phyloP scores from a whole-genome alignment of 2,888 invertebrate genomes.

The Craniophora ligustri region DNA sequence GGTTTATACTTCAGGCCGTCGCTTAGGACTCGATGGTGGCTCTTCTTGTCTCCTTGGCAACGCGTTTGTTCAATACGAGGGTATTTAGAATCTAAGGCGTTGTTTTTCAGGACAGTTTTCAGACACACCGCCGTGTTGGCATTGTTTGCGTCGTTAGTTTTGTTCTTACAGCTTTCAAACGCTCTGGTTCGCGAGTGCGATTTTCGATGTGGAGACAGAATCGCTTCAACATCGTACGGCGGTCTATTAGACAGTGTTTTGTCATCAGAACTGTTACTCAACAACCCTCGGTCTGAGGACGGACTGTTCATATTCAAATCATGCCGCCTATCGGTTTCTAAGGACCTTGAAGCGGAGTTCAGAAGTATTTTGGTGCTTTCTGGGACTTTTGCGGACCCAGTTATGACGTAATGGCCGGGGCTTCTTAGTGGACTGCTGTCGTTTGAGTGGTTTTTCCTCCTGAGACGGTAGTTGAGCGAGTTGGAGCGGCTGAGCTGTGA shows the following conservation, averaged over 20 bases:
- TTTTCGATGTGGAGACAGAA: constrained; percentile 82
- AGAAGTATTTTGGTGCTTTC: constrained; percentile 73
- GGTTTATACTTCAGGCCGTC: constrained; percentile 69
- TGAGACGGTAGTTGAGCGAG: constrained; percentile 82
- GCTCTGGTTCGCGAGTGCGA: constrained; percentile 87
- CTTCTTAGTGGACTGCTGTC: constrained; percentile 83
- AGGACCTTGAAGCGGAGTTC: constrained; percentile 77
- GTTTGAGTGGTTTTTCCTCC: constrained; percentile 75
- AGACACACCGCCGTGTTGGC: constrained; percentile 76
- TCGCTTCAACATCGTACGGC: constrained; percentile 74
- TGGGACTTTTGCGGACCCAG: constrained; percentile 78
- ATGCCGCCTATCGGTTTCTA: constrained; percentile 73
- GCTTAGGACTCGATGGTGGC: constrained; percentile 53
- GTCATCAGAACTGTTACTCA: constrained; percentile 84
- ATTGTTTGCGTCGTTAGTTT: constrained; percentile 76
- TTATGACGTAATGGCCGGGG: constrained; percentile 84
- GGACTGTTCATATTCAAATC: constrained; percentile 85
- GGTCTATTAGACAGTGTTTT: constrained; percentile 82
- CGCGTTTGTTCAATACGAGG: constrained; percentile 82
- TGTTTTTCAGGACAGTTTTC: constrained; percentile 81
- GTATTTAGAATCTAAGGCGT: constrained; percentile 77
- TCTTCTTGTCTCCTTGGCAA: constrained; percentile 77
- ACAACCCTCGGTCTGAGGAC: constrained; percentile 71
- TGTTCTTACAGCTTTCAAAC: constrained; percentile 82
- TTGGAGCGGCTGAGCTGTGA: constrained; percentile 84